Evolutionary conservation across 2,888 invertebrate species (phyloP), one percentile per base, ranked within the genome.

Genomic region (Cordilura impudica): DNA sequence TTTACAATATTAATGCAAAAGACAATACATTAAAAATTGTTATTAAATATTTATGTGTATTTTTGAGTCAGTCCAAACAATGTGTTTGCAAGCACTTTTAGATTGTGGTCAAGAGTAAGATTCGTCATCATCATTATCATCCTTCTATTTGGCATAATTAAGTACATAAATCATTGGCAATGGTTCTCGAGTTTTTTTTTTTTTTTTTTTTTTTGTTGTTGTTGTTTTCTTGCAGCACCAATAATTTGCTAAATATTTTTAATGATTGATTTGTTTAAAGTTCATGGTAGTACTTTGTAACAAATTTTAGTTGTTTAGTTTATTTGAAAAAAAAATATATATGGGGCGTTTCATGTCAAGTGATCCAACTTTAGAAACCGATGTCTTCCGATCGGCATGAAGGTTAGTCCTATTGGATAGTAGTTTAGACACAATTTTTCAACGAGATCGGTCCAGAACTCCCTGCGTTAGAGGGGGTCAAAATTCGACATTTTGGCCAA

Each of bases 251-350:
- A n/a, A n/a, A n/a, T n/a, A n/a, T n/a, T n/a, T n/a, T n/a, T n/a
- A n/a, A n/a, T 47, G 18, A 18, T 47, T 19, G 19, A 47, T 19
- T 12, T 70, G 4, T 53, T 23, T 47, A 49, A 74, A 74, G 78
- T 78, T 78, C 74, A 78, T 60, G 70, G 43, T 18, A 53, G 65
- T 66, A 54, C 65, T 66, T 66, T 61, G 66, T 19, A 47, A 66
- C 35, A 23, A 70, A 73, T 65, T 58, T 47, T 39, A 2, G 12
- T n/a, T n/a, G 3, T 39, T 12, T 39, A n/a, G 6, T 26, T 26
- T 26, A n/a, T n/a, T n/a, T n/a, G n/a, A n/a, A n/a, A n/a, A n/a
- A n/a, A n/a, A n/a, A n/a, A n/a, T n/a, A n/a, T n/a, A n/a, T n/a
- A n/a, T n/a, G n/a, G n/a, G n/a, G n/a, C n/a, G n/a, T n/a, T n/a